Base-by-base conservation (phyloP, 2,888 invertebrate species). In the Cephus sareptanus region DNA sequence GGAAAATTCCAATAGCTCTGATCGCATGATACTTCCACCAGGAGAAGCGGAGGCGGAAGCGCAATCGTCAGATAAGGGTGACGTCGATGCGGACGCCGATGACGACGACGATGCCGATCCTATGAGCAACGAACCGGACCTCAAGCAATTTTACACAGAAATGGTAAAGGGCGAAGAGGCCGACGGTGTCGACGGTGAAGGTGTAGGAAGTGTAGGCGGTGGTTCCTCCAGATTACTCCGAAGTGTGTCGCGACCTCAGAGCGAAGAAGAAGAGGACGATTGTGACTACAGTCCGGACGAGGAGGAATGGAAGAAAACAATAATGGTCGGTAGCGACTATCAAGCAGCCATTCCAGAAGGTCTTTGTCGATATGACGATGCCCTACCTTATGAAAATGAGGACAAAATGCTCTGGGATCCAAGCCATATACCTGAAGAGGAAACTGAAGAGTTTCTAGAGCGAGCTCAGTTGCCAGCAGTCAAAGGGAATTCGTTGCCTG, bases 391-490 rank as follows among this genome's bases (percentile, higher is more conserved):
- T 90, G 98, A 98, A 92, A 98, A 98, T 92, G 98, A 98, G 90
- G 98, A 98, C 89, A 97, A 98, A 92, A 93, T 98, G 76, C 92
- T 99, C 13, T 99, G 99, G 98, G 97, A 98, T 90, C 98, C 98
- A 0, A 94, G 94, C 84, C 94, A 94, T 82, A 93, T 98, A 77
- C 94, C 94, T 68, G 95, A 95, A 88, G 93, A 93, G 73, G 93
- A 94, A 79, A 96, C 96, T 33, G 97, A 98, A 89, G 95, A 96
- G 73, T 98, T 97, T 90, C 94, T 98, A 88, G 93, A 93, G 88
- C 95, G 93, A 77, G 93, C 93, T 0, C 91, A 92, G 74, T 84
- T 92, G 76, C 89, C 92, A 0, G 89, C 89, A 6, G 88, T 88
- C 6, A 90, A 90, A 79, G 88, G 88, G 12, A 92, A 93, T 73